phyloP scores from a whole-genome alignment of 2,888 invertebrate genomes.

The Cactoblastis cactorum region DNA sequence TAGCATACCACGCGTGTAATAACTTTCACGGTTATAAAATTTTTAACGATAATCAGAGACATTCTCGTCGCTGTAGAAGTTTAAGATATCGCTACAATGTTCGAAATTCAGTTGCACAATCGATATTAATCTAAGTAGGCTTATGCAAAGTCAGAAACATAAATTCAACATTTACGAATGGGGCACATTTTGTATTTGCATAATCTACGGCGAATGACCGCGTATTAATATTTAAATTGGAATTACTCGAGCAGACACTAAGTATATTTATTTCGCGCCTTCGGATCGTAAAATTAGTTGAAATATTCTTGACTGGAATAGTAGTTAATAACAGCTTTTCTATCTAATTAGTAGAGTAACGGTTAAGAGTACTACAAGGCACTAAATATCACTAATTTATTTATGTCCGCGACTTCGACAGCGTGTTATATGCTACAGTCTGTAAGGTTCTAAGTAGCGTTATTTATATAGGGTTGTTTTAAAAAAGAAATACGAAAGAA shows the following conservation, averaged over 20 bases:
- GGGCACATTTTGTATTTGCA: slow-evolving; percentile 19
- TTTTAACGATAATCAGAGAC: slow-evolving; percentile 55
- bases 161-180: slow-evolving; percentile 9
- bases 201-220: slow-evolving; percentile 20
- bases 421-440: too few species aligned
- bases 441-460: background rate
- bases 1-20: slow-evolving; percentile 51
- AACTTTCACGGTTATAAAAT: slow-evolving; percentile 58
- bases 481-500: too few species aligned
- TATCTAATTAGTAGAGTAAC: too few species aligned
- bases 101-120: slow-evolving; percentile 21
- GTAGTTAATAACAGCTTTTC: background rate
- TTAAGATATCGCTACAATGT: slow-evolving; percentile 39
- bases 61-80: slow-evolving; percentile 43
- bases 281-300: background rate
- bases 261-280: background rate
- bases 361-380: too few species aligned
- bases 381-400: too few species aligned
- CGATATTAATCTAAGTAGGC: slow-evolving; percentile 9
- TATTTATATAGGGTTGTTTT: background rate
- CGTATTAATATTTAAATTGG: slow-evolving; percentile 11
- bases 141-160: slow-evolving; percentile 4
- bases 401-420: too few species aligned
- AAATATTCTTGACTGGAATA: background rate
- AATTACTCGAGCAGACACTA: background rate